Evolutionary conservation across 2,888 invertebrate species (phyloP).

Genomic region (Lasioglossum zephyrum): DNA sequence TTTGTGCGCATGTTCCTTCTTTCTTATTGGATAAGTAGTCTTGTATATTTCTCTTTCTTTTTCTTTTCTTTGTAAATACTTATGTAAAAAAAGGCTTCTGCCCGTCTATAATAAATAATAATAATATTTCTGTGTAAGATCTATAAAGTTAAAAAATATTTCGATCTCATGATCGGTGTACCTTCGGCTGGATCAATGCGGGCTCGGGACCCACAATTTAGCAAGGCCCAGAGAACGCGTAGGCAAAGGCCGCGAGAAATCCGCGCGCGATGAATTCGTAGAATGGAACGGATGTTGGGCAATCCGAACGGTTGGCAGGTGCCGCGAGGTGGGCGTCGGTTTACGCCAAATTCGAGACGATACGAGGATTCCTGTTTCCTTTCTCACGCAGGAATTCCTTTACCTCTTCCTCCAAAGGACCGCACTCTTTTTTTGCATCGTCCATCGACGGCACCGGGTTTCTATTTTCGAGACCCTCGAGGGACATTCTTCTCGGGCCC

Average conservation of each 20-base stretch:
- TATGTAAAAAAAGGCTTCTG: too few species aligned
- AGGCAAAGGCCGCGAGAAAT: slow-evolving; percentile 33
- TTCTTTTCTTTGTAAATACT: too few species aligned
- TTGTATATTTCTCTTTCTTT: too few species aligned
- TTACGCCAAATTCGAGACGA: slow-evolving; percentile 75
- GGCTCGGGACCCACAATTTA: not conserved
- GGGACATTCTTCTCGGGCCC: not conserved
- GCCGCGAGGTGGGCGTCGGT: slow-evolving; percentile 77
- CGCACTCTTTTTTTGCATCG: not conserved
- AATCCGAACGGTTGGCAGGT: slow-evolving; percentile 75
- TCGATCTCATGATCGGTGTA: not conserved
- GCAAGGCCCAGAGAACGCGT: slow-evolving; percentile 14
- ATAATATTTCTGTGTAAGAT: too few species aligned
- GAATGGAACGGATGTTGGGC: slow-evolving; percentile 78
- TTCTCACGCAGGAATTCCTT: slow-evolving; percentile 48
- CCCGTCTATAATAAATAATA: too few species aligned
- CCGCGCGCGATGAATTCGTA: slow-evolving; percentile 63
- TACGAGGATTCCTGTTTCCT: slow-evolving; percentile 68
- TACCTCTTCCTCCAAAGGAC: slow-evolving; percentile 25
- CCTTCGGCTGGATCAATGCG: not conserved
- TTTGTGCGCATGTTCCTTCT: too few species aligned
- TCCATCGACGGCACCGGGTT: not conserved
- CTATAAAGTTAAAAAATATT: not conserved
- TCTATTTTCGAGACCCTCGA: slow-evolving; percentile 3
- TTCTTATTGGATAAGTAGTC: too few species aligned